Conservation (phyloP, 2,113 vertebrate species). For the Pogonocichla stellata region DNA sequence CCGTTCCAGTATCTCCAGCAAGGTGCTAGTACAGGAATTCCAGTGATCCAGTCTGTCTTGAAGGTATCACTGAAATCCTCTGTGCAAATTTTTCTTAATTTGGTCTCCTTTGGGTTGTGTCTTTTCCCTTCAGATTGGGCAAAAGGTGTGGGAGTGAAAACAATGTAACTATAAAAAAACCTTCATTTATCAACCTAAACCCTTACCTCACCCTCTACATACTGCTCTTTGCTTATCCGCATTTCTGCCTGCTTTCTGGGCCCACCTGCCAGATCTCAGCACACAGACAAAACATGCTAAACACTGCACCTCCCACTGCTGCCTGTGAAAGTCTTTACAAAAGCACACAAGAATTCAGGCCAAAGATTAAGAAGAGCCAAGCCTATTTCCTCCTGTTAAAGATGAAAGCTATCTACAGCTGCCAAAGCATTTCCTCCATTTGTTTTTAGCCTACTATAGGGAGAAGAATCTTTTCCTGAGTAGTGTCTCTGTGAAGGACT, state of each 20-base stretch:
- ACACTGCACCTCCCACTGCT: neutral
- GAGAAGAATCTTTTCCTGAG: neutral
- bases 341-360: neutral
- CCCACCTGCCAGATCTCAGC: neutral
- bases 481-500: neutral
- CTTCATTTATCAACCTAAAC: neutral
- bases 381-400: constrained; percentile 1
- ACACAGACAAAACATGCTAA: neutral
- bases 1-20: neutral
- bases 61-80: neutral
- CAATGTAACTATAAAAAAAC: neutral
- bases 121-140: neutral
- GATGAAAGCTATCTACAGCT: neutral
- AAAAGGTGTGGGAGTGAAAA: neutral
- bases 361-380: neutral
- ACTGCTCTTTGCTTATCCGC: neutral
- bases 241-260: neutral
- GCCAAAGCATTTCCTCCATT: constrained; percentile 26
- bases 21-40: neutral
- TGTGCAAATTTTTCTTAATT: neutral
- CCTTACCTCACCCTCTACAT: neutral
- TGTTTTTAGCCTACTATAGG: neutral
- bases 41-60: neutral
- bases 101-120: neutral
- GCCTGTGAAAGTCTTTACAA: neutral